Conservation (phyloP, 2,113 vertebrate genomes). For the Sigmodon hispidus region DNA sequence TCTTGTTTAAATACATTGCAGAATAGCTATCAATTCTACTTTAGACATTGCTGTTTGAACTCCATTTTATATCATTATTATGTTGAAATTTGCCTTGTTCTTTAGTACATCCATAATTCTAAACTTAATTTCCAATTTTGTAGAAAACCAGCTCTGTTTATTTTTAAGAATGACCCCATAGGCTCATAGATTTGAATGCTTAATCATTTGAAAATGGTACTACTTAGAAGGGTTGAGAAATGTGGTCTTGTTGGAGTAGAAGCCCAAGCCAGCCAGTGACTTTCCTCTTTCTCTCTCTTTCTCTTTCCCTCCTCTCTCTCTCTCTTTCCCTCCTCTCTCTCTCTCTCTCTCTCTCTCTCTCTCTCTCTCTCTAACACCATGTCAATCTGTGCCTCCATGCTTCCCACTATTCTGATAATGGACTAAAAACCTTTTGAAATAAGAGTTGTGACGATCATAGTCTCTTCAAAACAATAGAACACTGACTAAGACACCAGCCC, state of each 20-base stretch:
- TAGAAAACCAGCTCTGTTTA: not conserved
- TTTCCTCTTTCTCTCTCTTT: not conserved
- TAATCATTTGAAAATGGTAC: not conserved
- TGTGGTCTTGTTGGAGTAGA: not conserved
- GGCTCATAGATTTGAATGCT: not conserved
- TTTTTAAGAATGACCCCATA: not conserved
- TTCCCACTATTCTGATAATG: not conserved
- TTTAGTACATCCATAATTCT: slow-evolving; percentile 15
- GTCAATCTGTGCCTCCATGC: not conserved
- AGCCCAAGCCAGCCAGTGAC: not conserved
- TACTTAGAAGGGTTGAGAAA: not conserved
- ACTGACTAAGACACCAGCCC: not conserved
- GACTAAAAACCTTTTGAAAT: not conserved
- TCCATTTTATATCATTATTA: not conserved
- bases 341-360: not conserved
- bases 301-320: too few relatives aligned
- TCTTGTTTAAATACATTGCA: slow-evolving; percentile 6
- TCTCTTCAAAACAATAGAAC: not conserved
- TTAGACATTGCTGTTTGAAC: not conserved
- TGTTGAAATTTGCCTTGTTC: slow-evolving; percentile 3
- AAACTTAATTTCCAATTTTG: not conserved
- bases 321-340: not conserved
- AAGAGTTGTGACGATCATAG: not conserved
- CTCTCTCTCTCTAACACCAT: not conserved
- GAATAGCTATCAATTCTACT: not conserved